Base-by-base conservation (phyloP, 2,888 invertebrate genomes). In the Conus canariensis region DNA sequence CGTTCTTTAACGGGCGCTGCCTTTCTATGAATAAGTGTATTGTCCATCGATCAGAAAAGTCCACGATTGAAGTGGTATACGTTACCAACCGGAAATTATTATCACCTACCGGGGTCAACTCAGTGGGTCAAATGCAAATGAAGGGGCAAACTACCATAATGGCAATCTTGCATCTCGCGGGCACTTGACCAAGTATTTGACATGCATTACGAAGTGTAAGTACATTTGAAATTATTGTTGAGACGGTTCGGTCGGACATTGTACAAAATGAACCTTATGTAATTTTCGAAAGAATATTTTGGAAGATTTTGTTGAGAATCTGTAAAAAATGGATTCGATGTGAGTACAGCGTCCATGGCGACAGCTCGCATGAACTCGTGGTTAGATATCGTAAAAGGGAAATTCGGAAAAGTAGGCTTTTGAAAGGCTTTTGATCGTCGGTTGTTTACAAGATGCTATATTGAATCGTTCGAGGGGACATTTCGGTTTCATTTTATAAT, bases 101-200 rank as follows among this genome's bases (percentile, higher is more conserved):
- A 9, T 64, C 10, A 16, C 12, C 64, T 64, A 64, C 64, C 45
- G n/a, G 7, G n/a, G 74, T 22, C 70, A 8, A 8, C 70, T 80
- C 10, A 64, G 12, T 30, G 30, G 77, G 77, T 80, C 77, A 80
- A 80, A 80, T 80, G 77, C 77, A 80, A 80, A 80, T 80, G 14
- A 80, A 30, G 30, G 77, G 77, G 10, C 74, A 74, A 80, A 80
- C 25, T 30, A 80, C 9, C 77, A 80, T 30, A 45, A 80, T 80
- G 77, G 77, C 77, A 5, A 30, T 45, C 77, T 16, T 80, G 14
- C 10, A 22, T 10, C 14, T 80, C 22, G 77, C 77, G 77, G 77
- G 77, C 77, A 80, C 77, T 30, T 80, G 77, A 80, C 30, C 77
- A 5, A 80, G 45, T 80, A 30, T 80, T 77, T 80, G 30, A 30